Evolutionary conservation across 2,113 vertebrate species (phyloP).

Genomic region (Scomber scombrus): DNA sequence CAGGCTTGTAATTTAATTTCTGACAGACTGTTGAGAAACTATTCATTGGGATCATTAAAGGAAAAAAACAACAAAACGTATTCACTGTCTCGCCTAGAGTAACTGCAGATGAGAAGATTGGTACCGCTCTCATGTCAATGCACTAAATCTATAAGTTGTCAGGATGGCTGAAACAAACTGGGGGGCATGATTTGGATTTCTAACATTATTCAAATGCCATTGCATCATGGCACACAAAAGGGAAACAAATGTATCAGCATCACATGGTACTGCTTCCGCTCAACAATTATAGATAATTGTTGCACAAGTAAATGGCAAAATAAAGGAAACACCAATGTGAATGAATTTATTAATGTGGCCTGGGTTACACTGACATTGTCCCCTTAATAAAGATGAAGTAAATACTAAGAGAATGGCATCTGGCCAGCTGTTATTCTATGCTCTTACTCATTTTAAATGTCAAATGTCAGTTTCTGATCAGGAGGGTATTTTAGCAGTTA

Average conservation of each 20-base stretch:
- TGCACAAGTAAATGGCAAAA: constrained; percentile 17
- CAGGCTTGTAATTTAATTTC: constrained; percentile 1
- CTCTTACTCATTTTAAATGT: neutral
- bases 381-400: neutral
- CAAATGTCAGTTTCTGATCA: neutral
- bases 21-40: neutral
- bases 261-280: constrained; percentile 8
- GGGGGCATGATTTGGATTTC: neutral
- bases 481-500: neutral
- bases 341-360: too few species aligned
- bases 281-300: constrained; percentile 7
- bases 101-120: too few species aligned
- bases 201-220: neutral
- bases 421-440: neutral
- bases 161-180: neutral
- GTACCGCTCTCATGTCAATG: too few species aligned
- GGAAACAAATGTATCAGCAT: constrained; percentile 12
- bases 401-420: neutral
- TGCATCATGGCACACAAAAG: constrained; percentile 2
- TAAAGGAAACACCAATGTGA: neutral
- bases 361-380: neutral
- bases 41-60: too few species aligned
- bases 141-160: too few species aligned
- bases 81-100: too few species aligned
- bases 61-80: too few species aligned